Evolutionary conservation across 1,140 invertebrate species (phyloP), one percentile per base, ranked within the genome.

Genomic region (Drosophila baimaii): DNA sequence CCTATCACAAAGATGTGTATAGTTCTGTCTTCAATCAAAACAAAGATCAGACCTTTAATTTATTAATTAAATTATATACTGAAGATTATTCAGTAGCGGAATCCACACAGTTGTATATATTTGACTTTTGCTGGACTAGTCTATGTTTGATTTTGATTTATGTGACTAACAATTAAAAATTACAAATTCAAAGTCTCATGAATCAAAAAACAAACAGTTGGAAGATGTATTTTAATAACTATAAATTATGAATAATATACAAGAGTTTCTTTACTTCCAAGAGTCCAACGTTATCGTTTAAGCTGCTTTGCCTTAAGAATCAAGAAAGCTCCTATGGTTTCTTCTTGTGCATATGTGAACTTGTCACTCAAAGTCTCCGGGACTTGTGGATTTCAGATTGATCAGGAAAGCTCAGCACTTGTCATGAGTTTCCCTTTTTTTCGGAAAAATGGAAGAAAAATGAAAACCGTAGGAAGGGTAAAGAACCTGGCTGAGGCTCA

Each of bases 401-500:
- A n/a, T n/a, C n/a, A n/a, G 5, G 9, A 17, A 6, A 17, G 17
- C 3, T 10, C 39, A 17, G 21, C 54, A 59, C 39, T 58, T 44
- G 37, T 25, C 25, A 10, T 23, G n/a, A 31, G 33, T 64, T 29
- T 39, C n/a, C n/a, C 19, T n/a, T 3, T 15, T 23, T 23, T 9
- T 10, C 12, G 23, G 23, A 41, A 64, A 31, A 41, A 15, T n/a
- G 15, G 35, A 27, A n/a, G 3, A 27, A 23, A 8, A 17, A 47
- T 23, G 23, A 27, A 49, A 29, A 3, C 55, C n/a, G 33, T 21
- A 43, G 41, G 44, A 33, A 35, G 61, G 43, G 56, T 33, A 33
- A 17, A 41, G 61, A 63, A 76, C 81, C 82, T 79, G 66, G 80
- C 77, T n/a, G n/a, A 54, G 62, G 58, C 68, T 41, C 71, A 86